Conservation (phyloP, 2,797 vertebrate species). For the Babyrousa celebensis region DNA sequence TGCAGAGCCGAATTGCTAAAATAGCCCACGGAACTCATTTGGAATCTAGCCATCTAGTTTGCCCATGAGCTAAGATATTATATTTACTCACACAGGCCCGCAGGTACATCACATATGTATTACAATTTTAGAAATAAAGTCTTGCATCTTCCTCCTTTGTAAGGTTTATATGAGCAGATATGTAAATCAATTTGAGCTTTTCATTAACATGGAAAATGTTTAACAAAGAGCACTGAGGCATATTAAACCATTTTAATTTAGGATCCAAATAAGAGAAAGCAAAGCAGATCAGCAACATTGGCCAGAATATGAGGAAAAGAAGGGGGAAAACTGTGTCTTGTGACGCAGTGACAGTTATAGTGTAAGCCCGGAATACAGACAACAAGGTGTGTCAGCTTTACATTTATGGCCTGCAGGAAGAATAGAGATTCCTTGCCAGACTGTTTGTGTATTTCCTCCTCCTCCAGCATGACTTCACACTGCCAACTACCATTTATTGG, state of each 20-base stretch:
- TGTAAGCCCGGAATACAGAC: not conserved
- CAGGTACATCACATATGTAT: not conserved
- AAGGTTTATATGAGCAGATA: not conserved
- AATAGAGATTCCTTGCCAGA: not conserved
- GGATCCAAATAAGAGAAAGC: slow-evolving; percentile 19
- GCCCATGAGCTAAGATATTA: not conserved
- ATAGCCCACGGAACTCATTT: not conserved
- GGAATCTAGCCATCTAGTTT: not conserved
- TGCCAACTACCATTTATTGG: not conserved
- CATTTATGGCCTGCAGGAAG: not conserved
- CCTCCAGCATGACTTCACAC: not conserved
- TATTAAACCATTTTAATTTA: not conserved
- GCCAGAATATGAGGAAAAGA: not conserved
- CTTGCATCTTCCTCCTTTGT: not conserved
- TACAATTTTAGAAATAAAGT: slow-evolving; percentile 12
- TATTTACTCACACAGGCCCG: not conserved
- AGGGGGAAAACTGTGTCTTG: not conserved
- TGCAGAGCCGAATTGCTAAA: not conserved
- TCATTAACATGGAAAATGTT: not conserved
- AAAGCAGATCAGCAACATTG: not conserved
- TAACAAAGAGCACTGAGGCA: not conserved
- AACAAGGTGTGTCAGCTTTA: not conserved
- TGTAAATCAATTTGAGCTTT: slow-evolving; percentile 19
- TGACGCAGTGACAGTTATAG: not conserved
- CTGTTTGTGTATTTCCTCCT: not conserved